Evolutionary conservation across 2,113 vertebrate species (phyloP).

Genomic region (Perognathus longimembris): DNA sequence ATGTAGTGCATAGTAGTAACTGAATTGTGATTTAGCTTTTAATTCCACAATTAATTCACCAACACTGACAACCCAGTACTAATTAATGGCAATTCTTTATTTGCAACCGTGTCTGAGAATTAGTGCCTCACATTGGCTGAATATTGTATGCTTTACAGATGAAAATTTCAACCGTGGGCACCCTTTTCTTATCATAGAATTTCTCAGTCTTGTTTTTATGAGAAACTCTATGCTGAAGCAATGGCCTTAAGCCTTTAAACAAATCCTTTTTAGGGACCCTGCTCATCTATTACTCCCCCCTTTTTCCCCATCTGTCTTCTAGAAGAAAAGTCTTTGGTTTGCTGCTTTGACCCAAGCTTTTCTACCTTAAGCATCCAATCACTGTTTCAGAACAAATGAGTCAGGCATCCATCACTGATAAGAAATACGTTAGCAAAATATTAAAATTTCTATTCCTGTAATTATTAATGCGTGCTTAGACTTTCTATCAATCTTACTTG

Average conservation of each 20-base stretch:
- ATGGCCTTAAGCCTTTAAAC: not conserved
- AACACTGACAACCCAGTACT: slow-evolving; percentile 44
- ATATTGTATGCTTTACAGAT: slow-evolving; percentile 36
- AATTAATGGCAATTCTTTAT: slow-evolving; percentile 64
- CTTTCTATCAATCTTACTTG: not conserved
- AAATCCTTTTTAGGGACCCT: not conserved
- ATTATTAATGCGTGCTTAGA: not conserved
- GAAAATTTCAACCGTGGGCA: not conserved
- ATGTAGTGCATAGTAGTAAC: not conserved
- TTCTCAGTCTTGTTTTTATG: slow-evolving; percentile 20
- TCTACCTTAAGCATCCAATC: not conserved
- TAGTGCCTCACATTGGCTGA: not conserved
- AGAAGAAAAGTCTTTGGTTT: slow-evolving; percentile 46
- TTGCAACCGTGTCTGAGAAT: slow-evolving; percentile 47
- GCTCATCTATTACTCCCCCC: not conserved
- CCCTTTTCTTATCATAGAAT: not conserved
- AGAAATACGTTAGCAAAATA: not conserved
- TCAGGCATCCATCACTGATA: not conserved
- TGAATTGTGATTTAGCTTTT: slow-evolving; percentile 60
- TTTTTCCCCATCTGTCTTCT: not conserved
- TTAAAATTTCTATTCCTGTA: not conserved
- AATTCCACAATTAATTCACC: slow-evolving; percentile 55
- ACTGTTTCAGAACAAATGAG: not conserved
- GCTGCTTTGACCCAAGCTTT: not conserved
- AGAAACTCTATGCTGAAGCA: slow-evolving; percentile 27